Base-by-base conservation (phyloP, 2,113 vertebrate genomes). In the Excalfactoria chinensis region DNA sequence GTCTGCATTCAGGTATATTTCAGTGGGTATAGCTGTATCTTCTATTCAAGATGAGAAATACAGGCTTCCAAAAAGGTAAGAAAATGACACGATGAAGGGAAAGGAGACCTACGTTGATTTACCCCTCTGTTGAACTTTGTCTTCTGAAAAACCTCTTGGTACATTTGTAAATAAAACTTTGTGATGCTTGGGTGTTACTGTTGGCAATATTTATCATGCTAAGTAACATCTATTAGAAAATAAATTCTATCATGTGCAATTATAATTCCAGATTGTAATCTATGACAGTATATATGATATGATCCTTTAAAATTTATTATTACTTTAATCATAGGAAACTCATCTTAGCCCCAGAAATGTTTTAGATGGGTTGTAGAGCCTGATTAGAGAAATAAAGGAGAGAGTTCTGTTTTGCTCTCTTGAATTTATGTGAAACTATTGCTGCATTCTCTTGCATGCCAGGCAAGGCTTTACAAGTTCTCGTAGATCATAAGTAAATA, bases 391-490 rank as follows among this genome's bases (percentile, higher is more conserved):
- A 81, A 62, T 21, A 1, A 56, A 76, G 19, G 7, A n/a, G 26
- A 6, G 44, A 84, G 11, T 81, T 75, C 4, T 75, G 35, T 74
- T 84, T 92, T 86, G 51, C 28, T 70, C 41, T 22, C 19, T 32
- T 86, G 59, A 94, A 67, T 17, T 25, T 78, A 64, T 0, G 1
- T 58, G 70, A 48, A 90, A 48, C 3, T 32, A 76, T 64, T 56
- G 44, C 58, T 77, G 10, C 4, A 2, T 68, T 96, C 32, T 51
- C 32, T 79, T 59, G 63, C 68, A 73, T 83, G 35, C 67, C 68
- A 93, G 75, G 67, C 76, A 84, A 84, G 46, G 91, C 60, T 83
- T 93, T 84, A 76, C 70, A 86, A 86, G 73, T 85, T 76, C 67
- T 79, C 48, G 60, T 82, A 88, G 89, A 70, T 71, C 9, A 5